phyloP scores from a whole-genome alignment of 2,113 vertebrate species.

The Dolichallabes microphthalmus region DNA sequence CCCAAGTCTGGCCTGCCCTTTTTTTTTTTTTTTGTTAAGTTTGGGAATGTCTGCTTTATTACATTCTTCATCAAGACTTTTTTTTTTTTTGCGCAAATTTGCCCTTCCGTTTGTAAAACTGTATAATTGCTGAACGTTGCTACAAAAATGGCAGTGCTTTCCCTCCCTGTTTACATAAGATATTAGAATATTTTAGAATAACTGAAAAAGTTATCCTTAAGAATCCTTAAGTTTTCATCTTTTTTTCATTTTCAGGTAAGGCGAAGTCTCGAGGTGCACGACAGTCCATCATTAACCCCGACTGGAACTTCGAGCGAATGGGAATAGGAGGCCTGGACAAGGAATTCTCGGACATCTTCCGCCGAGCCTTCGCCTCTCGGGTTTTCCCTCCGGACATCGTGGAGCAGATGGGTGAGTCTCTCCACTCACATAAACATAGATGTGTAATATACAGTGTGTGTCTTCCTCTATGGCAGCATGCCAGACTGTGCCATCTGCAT shows the following conservation, averaged over 20 bases:
- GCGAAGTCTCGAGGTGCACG: conserved; percentile 88
- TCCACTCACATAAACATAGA: neutral
- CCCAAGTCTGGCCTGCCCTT: no score
- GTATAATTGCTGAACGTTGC: conserved; percentile 4
- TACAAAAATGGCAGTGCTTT: conserved; percentile 48
- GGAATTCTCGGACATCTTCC: conserved; percentile 96
- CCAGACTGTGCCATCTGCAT: conserved; percentile 10
- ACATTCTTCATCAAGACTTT: no score
- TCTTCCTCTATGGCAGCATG: neutral
- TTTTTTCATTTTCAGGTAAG: conserved; percentile 77
- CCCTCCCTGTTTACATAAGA: neutral
- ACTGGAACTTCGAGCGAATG: conserved; percentile 99
- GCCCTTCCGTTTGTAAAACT: neutral
- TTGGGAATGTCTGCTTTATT: no score
- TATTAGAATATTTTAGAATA: neutral
- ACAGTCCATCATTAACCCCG: conserved; percentile 97
- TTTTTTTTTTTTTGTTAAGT: no score
- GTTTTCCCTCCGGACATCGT: conserved; percentile 97
- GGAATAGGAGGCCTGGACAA: conserved; percentile 96
- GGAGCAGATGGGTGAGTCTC: conserved; percentile 94
- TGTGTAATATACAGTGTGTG: neutral
- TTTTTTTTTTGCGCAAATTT: neutral
- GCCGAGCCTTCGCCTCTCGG: conserved; percentile 92
- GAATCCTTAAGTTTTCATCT: neutral
- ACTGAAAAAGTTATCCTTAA: no score